Percentiles rank a stretch among this genome's conserved stretches.
phyloP scores from a whole-genome alignment of 2,888 invertebrate genomes.

The Palloptera scutellata region DNA sequence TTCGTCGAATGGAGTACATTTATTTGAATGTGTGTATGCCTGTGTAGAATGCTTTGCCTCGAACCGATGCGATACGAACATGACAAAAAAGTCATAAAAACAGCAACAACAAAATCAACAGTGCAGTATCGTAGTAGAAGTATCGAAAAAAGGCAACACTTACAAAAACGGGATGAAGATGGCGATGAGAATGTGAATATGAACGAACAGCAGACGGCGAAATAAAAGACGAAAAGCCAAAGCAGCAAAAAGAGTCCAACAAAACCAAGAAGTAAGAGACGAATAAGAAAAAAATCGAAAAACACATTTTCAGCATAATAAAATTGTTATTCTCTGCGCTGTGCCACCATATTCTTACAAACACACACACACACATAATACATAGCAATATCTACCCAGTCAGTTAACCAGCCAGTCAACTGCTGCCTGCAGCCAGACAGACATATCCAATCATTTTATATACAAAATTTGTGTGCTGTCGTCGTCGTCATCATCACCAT shows the following conservation, averaged over 20 bases:
- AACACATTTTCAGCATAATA: conserved; percentile 44
- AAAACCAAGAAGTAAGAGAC: conserved; percentile 11
- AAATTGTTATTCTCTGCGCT: conserved; percentile 44
- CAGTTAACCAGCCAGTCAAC: conserved; percentile 23
- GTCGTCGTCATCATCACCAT: too few relatives aligned
- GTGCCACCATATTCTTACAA: not conserved
- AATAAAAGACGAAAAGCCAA: conserved; percentile 25
- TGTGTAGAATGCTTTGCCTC: conserved; percentile 21
- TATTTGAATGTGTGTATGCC: conserved; percentile 17
- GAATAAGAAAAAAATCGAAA: conserved; percentile 37
- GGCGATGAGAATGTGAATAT: conserved; percentile 11
- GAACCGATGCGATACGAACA: conserved; percentile 41
- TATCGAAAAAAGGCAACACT: conserved; percentile 25
- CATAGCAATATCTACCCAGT: conserved; percentile 17
- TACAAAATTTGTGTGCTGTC: conserved; percentile 42
- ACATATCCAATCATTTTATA: conserved; percentile 56
- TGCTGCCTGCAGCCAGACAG: conserved; percentile 16
- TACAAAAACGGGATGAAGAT: conserved; percentile 9
- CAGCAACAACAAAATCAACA: conserved; percentile 42
- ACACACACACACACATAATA: not conserved
- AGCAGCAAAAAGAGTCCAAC: conserved; percentile 19
- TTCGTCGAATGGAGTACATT: conserved; percentile 7
- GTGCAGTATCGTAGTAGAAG: conserved; percentile 31
- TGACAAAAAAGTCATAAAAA: conserved; percentile 49
- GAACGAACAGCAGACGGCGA: conserved; percentile 18